Conservation (phyloP, 2,888 invertebrate species). For the Xiphydria camelus region DNA sequence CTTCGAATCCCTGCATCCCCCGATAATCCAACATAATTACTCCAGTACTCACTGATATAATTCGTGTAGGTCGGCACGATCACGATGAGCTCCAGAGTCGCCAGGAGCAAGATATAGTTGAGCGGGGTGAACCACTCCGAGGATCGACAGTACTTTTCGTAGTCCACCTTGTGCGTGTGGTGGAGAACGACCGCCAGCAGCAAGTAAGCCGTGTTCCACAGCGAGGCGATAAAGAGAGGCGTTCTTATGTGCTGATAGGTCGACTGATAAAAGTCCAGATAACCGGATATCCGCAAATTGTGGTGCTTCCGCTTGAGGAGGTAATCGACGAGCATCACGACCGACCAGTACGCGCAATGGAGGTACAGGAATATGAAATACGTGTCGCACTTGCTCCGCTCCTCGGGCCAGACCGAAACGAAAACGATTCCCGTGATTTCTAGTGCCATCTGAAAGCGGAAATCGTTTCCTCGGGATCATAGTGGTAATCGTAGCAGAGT, state of each 20-base stretch:
- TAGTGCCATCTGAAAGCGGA: conserved; percentile 40
- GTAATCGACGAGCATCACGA: conserved; percentile 57
- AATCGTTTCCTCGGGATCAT: no score
- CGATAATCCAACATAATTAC: conserved; percentile 53
- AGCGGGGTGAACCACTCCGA: conserved; percentile 53
- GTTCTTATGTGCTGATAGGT: conserved; percentile 64
- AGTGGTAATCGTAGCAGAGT: no score
- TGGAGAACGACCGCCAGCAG: conserved; percentile 49
- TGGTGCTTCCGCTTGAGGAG: conserved; percentile 65
- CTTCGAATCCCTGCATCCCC: no score
- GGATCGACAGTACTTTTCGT: conserved; percentile 59
- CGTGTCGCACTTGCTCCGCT: conserved; percentile 49
- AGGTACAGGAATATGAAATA: conserved; percentile 53
- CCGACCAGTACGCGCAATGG: conserved; percentile 49
- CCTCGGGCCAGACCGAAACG: conserved; percentile 49
- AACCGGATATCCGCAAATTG: conserved; percentile 66
- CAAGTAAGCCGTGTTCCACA: conserved; percentile 58
- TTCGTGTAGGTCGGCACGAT: conserved; percentile 60
- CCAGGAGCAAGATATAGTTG: conserved; percentile 59
- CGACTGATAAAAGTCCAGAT: conserved; percentile 70
- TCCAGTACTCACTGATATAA: conserved; percentile 64
- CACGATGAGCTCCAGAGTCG: conserved; percentile 57
- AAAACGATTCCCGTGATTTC: conserved; percentile 51
- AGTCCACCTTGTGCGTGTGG: conserved; percentile 49
- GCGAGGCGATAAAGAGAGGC: conserved; percentile 66